Evolutionary conservation across 2,113 vertebrate genomes (phyloP).

Genomic region (Seriola quinqueradiata): DNA sequence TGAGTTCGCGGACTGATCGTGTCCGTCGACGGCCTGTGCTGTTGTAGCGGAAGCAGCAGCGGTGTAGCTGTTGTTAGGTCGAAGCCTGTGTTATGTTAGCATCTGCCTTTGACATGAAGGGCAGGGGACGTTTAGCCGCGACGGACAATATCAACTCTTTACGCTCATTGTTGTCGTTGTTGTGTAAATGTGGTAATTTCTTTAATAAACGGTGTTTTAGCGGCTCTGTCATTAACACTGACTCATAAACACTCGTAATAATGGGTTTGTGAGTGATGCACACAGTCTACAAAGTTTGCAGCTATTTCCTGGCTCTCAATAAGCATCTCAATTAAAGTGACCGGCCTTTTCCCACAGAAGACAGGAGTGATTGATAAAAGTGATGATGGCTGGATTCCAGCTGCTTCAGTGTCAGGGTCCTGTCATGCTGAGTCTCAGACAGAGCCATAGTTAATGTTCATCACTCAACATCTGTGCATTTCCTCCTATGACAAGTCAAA

Average conservation of each 20-base stretch:
- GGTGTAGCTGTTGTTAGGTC: background rate
- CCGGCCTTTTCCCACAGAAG: background rate
- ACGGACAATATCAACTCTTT: background rate
- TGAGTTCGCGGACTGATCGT: conserved; percentile 17
- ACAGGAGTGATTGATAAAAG: too few relatives aligned
- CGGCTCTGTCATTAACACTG: background rate
- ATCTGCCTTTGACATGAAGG: conserved; percentile 56
- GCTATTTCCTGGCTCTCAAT: background rate
- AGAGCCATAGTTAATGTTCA: background rate
- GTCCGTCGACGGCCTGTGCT: background rate
- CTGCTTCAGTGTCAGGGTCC: background rate
- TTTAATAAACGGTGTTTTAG: background rate
- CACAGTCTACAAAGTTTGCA: background rate
- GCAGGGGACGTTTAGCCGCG: conserved; percentile 36
- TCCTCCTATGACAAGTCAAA: background rate
- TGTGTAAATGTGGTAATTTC: background rate
- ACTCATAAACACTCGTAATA: background rate
- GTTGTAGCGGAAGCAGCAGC: background rate
- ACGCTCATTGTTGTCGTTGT: background rate
- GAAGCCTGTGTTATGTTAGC: conserved; percentile 26
- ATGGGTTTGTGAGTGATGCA: background rate
- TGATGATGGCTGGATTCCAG: background rate
- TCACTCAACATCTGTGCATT: background rate
- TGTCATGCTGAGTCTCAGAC: too few relatives aligned
- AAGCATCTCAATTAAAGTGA: background rate